Percentiles rank a stretch among this genome's conserved stretches.
phyloP scores from a whole-genome alignment of 1,140 invertebrate species.

The Heliconius hewitsoni region DNA sequence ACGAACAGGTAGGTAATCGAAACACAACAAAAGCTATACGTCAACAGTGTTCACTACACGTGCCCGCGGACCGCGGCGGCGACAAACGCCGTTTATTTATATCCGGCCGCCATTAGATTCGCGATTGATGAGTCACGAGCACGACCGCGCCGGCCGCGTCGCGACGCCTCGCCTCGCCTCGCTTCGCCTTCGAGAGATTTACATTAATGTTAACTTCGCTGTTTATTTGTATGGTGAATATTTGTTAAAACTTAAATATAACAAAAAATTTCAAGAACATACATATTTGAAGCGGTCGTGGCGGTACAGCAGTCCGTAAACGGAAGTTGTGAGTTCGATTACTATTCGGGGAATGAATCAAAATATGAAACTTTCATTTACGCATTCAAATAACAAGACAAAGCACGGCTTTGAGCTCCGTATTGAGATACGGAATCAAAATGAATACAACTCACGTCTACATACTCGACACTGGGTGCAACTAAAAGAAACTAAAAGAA shows the following conservation, averaged over 20 bases:
- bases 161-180: not conserved
- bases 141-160: not conserved
- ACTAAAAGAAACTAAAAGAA: no score
- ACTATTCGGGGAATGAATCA: not conserved
- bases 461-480: no score
- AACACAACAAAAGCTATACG: not conserved
- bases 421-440: no score
- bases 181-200: not conserved
- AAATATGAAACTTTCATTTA: not conserved
- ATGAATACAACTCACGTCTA: no score
- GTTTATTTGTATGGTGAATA: not conserved
- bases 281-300: no score
- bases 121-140: slow-evolving; percentile 13
- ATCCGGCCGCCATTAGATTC: slow-evolving; percentile 21
- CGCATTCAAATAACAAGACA: not conserved
- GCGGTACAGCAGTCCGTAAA: no score
- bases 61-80: not conserved
- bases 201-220: not conserved
- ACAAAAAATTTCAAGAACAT: no score
- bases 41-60: slow-evolving; percentile 16
- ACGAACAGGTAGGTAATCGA: slow-evolving; percentile 8
- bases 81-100: slow-evolving; percentile 27
- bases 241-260: no score
- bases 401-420: not conserved
- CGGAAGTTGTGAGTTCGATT: not conserved